Percentiles rank a stretch among this genome's conserved stretches.
Conservation (phyloP, 2,113 vertebrate genomes). For the Saguinus midas region DNA sequence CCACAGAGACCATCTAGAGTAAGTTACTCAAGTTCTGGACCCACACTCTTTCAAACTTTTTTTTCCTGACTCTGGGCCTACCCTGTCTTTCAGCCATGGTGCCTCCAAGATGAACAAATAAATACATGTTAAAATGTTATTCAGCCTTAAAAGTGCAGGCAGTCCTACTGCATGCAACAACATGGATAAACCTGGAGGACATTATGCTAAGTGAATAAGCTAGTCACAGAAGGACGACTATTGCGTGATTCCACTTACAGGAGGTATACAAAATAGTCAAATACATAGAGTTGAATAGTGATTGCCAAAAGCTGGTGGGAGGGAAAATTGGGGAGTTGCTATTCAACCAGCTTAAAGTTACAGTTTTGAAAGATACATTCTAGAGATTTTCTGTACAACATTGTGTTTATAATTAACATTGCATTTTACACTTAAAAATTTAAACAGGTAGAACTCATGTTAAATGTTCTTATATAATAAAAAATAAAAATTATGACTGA, state of each 20-base stretch:
- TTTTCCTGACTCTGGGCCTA: background rate
- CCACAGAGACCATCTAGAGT: background rate
- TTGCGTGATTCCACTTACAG: fast-evolving
- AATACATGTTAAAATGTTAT: background rate
- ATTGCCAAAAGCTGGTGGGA: too few species aligned
- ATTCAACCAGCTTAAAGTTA: background rate
- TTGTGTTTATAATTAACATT: background rate
- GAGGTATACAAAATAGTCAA: background rate
- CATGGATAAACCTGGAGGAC: background rate
- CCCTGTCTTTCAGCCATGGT: background rate
- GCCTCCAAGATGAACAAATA: background rate
- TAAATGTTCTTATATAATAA: background rate
- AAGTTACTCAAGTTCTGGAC: fast-evolving
- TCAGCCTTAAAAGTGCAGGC: background rate
- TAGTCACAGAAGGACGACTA: background rate
- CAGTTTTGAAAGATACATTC: background rate
- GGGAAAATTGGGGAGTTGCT: background rate
- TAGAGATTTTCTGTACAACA: background rate
- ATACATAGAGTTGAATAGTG: background rate
- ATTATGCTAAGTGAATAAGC: background rate
- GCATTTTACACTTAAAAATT: background rate
- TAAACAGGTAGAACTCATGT: background rate
- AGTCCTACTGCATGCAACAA: background rate
- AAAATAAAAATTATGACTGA: background rate
- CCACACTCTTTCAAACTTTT: background rate